Percentiles rank a stretch among this genome's conserved stretches.
phyloP scores from a whole-genome alignment of 1,140 invertebrate genomes.

The Acromyrmex charruanus region DNA sequence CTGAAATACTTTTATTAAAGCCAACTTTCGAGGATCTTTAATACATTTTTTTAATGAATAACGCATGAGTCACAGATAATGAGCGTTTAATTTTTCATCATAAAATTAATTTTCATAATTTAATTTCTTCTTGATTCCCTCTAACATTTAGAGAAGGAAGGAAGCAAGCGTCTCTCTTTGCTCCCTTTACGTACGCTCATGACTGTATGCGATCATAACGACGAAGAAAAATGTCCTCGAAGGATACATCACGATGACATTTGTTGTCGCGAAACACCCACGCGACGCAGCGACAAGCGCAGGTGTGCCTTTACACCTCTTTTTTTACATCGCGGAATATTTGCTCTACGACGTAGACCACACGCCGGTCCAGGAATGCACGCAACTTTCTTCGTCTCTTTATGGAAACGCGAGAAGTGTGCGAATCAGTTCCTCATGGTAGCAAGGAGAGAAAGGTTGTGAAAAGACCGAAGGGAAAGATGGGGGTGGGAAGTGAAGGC shows the following conservation, averaged over 20 bases:
- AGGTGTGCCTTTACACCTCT: conserved; percentile 80
- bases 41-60: too few relatives aligned
- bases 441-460: conserved; percentile 68
- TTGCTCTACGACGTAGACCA: conserved; percentile 54
- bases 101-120: too few relatives aligned
- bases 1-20: too few relatives aligned
- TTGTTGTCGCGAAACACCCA: conserved; percentile 69
- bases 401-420: conserved; percentile 84
- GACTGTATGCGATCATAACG: background rate
- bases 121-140: too few relatives aligned
- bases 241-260: conserved; percentile 60
- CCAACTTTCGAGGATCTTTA: too few relatives aligned
- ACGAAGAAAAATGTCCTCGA: conserved; percentile 24
- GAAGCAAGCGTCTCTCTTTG: too few relatives aligned
- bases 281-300: conserved; percentile 55
- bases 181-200: background rate
- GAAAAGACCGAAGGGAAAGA: conserved; percentile 60
- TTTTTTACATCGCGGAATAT: conserved; percentile 36
- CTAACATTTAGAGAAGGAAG: too few relatives aligned
- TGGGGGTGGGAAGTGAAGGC: conserved; percentile 60
- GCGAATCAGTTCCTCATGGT: conserved; percentile 78
- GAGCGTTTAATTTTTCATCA: too few relatives aligned
- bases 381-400: conserved; percentile 82
- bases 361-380: conserved; percentile 75
- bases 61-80: too few relatives aligned